Percentiles rank a stretch among this genome's conserved stretches.
phyloP scores from a whole-genome alignment of 2,797 vertebrate genomes.

The Semaprochilodus insignis region DNA sequence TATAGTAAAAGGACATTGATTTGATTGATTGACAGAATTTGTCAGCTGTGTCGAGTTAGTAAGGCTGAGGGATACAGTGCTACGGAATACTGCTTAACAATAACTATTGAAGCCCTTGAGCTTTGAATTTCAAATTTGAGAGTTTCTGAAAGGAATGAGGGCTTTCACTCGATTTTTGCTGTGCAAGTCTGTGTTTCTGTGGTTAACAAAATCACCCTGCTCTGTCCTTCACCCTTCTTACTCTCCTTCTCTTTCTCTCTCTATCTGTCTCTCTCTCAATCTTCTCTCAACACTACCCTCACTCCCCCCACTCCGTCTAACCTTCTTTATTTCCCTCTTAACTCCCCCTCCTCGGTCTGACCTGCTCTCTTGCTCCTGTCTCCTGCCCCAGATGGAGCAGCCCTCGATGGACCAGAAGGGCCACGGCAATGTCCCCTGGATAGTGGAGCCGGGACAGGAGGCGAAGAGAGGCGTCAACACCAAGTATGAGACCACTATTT shows the following conservation, averaged over 20 bases:
- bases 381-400: constrained; percentile 89
- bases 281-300: neutral
- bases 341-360: constrained; percentile 1
- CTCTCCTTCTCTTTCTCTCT: constrained; percentile 30
- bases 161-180: constrained; percentile 11
- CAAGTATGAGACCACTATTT: constrained; percentile 99
- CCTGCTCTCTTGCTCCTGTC: constrained; percentile 15
- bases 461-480: constrained; percentile 99
- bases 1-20: too few species aligned
- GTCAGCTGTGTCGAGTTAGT: too few species aligned
- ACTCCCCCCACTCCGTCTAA: constrained; percentile 7
- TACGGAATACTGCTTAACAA: neutral
- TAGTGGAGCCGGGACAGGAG: constrained; percentile 99
- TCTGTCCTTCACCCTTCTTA: constrained; percentile 13
- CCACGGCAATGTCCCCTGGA: constrained; percentile 98
- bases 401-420: constrained; percentile 96
- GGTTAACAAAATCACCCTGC: neutral
- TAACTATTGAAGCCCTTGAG: neutral
- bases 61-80: too few species aligned
- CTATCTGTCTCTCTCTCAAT: neutral
- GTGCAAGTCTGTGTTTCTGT: constrained; percentile 10
- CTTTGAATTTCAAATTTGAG: neutral
- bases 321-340: neutral
- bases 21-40: too few species aligned
- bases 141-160: neutral